Base-by-base conservation (phyloP, 53 echinoderm and acorn worm species). In the Actinopyga echinites region DNA sequence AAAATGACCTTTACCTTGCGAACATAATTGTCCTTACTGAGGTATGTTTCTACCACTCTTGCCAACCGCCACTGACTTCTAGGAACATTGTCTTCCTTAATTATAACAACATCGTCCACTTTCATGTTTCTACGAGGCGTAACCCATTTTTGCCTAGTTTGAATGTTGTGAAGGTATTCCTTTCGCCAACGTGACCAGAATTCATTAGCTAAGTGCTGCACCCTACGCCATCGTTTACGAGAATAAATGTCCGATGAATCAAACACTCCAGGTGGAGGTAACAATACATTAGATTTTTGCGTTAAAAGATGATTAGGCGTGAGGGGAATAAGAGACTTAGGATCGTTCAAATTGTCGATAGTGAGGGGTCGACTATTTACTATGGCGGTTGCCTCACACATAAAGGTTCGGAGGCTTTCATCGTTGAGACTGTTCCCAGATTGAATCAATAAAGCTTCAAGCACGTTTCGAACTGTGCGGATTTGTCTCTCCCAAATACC, bases 401-500 rank as follows among this genome's bases (percentile, higher is more conserved):
- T 31, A 37, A 36, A 37, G 11, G 69, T 69, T 2, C 69, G 38
- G 12, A 68, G 33, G 17, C 68, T 35, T 68, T 68, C 68, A 6
- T 68, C 68, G 17, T 68, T 34, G 0, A 68, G 33, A 34, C 19
- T 8, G 12, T 20, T 36, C 4, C 37, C 69, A 3, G n/a, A 29
- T 4, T 62, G 19, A 35, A 73, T 57, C 65, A 93, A 57, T 57
- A 93, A 63, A 28, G 75, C 37, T 38, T 84, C 83, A 15, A 90
- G 85, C 10, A 93, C 64, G 25, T 37, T 81, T 20, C 87, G 90
- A 8, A 86, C 79, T 1, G 90, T 84, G 9, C 87, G 75, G 23
- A 93, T 93, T 23, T 85, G 90, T 23, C 90, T 57, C 49, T 93
- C 93, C 90, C 90, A 89, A 4, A 84, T 42, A 3, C 91, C 85